Percentiles rank a stretch among this genome's conserved stretches.
Conservation (phyloP, 2,888 invertebrate species). For the Plusia festucae region DNA sequence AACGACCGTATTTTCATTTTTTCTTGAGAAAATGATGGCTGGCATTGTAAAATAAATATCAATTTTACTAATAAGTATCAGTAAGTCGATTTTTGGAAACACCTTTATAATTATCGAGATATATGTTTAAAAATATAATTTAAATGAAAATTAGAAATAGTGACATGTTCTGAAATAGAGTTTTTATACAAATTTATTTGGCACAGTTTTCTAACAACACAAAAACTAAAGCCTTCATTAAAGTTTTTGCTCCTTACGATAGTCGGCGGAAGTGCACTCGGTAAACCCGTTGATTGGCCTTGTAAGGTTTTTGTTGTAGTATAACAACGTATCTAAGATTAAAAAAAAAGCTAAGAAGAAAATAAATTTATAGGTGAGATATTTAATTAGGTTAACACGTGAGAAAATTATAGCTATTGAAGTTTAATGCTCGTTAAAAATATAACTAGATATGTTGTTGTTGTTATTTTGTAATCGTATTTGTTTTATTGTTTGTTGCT, state of each 20-base stretch:
- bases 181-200: constrained; percentile 12
- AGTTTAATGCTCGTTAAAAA: neutral
- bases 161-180: neutral
- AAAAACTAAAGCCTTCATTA: constrained; percentile 16
- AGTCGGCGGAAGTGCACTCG: constrained; percentile 59
- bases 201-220: constrained; percentile 49
- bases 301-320: constrained; percentile 51
- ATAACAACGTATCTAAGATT: constrained; percentile 39
- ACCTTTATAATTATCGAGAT: too few relatives aligned
- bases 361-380: constrained; percentile 18
- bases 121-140: too few relatives aligned
- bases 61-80: too few relatives aligned
- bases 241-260: constrained; percentile 45
- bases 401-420: neutral
- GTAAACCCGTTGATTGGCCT: constrained; percentile 63
- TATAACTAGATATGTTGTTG: too few relatives aligned
- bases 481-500: too few relatives aligned
- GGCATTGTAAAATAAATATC: too few relatives aligned
- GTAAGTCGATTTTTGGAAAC: too few relatives aligned
- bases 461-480: too few relatives aligned
- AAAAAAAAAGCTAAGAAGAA: constrained; percentile 8
- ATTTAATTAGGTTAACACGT: neutral
- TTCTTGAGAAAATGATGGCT: too few relatives aligned
- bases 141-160: too few relatives aligned
- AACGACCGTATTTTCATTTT: too few relatives aligned